Evolutionary conservation across 53 echinoderm and acorn worm species (phyloP).

Genomic region (Patiria pectinifera): DNA sequence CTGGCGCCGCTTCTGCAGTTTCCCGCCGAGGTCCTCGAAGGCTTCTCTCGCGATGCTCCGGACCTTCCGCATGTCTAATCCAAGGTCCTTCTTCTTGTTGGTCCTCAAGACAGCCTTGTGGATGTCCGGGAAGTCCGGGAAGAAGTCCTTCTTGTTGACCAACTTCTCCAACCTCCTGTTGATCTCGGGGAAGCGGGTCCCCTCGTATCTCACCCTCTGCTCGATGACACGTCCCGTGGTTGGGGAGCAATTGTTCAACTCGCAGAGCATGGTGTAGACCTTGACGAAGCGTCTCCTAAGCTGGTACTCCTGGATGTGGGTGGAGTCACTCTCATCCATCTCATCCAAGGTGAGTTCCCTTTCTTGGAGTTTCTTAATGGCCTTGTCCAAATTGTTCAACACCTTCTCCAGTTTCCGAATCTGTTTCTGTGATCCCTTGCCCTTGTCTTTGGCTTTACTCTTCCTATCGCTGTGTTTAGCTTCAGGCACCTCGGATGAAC

Average conservation of each 20-base stretch:
- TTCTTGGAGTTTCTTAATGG: constrained; percentile 82
- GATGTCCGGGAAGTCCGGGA: constrained; percentile 90
- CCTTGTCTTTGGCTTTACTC: constrained; percentile 33
- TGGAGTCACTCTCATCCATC: constrained; percentile 79
- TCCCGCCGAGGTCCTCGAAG: constrained; percentile 81
- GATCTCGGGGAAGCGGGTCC: constrained; percentile 86
- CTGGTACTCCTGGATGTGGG: constrained; percentile 85
- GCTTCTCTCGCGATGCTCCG: constrained; percentile 77
- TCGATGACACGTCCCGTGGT: constrained; percentile 84
- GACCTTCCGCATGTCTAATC: constrained; percentile 64
- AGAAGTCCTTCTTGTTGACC: constrained; percentile 75
- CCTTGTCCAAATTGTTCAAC: constrained; percentile 69
- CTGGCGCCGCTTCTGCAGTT: constrained; percentile 76
- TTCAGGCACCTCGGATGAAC: not conserved
- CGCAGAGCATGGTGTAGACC: constrained; percentile 83
- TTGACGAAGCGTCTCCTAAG: constrained; percentile 81
- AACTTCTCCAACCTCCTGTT: constrained; percentile 79
- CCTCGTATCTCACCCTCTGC: constrained; percentile 68
- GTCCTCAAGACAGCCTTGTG: constrained; percentile 63
- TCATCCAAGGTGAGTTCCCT: constrained; percentile 89
- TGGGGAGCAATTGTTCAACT: constrained; percentile 73
- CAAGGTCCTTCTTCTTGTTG: constrained; percentile 69
- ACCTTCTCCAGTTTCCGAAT: constrained; percentile 75
- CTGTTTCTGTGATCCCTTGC: constrained; percentile 65
- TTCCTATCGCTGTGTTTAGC: not conserved